A percentile compares a stretch with the other conserved stretches of the same genome.
These are phyloP conservation scores for Diarsia rubi DNA, from an alignment of 2,888 invertebrate species.

Conservation along the genomic window DNA sequence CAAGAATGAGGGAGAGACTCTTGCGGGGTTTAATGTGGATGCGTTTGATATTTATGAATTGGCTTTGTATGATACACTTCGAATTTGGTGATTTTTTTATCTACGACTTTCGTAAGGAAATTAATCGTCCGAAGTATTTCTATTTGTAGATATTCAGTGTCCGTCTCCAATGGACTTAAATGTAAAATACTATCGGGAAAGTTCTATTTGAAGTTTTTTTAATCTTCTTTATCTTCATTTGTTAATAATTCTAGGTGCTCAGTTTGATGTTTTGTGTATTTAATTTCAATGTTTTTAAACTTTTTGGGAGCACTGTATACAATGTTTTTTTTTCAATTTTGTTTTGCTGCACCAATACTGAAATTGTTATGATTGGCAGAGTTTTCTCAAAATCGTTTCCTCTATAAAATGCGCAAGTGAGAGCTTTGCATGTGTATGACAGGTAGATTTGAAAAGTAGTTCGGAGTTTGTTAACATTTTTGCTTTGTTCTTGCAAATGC, in stretches of 20 bases:
- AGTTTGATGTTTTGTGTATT: neutral
- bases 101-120: neutral
- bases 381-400: neutral
- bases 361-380: conserved; percentile 4
- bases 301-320: conserved; percentile 20
- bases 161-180: neutral
- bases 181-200: neutral
- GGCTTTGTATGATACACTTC: conserved; percentile 56
- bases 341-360: conserved; percentile 15
- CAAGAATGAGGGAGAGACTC: conserved; percentile 4
- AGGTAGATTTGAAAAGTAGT: conserved; percentile 61
- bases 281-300: neutral
- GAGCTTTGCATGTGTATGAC: conserved; percentile 62
- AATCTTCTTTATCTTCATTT: conserved; percentile 4
- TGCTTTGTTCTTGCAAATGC: conserved; percentile 62
- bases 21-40: conserved; percentile 47
- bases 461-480: conserved; percentile 50
- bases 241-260: conserved; percentile 35
- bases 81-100: conserved; percentile 20
- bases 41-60: conserved; percentile 34
- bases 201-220: conserved; percentile 4
- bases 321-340: neutral
- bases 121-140: neutral
- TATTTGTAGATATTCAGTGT: neutral
- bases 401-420: conserved; percentile 46